phyloP scores from a whole-genome alignment of 2,888 invertebrate genomes.

The Drosophila fulvimacula region DNA sequence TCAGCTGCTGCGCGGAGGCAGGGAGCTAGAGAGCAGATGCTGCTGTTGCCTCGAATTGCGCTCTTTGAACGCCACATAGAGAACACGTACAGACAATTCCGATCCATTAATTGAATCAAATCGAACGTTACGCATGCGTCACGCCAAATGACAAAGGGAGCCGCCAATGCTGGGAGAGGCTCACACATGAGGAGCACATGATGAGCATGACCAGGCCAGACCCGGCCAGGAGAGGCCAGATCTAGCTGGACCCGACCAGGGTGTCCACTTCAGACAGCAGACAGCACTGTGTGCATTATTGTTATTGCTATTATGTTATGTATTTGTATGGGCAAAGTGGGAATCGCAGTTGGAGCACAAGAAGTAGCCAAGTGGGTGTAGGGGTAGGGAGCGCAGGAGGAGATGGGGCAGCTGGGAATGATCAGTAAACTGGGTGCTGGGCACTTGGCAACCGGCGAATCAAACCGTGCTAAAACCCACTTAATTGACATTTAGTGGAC shows the following conservation, averaged over 20 bases:
- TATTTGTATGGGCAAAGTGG: conserved; percentile 70
- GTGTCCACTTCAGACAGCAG: conserved; percentile 49
- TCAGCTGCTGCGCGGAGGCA: conserved; percentile 8
- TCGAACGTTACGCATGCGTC: conserved; percentile 82
- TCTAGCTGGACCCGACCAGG: not conserved
- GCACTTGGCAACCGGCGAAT: conserved; percentile 67
- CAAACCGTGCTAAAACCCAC: conserved; percentile 75
- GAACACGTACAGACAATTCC: conserved; percentile 73
- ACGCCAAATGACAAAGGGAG: conserved; percentile 73
- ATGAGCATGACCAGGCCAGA: conserved; percentile 18
- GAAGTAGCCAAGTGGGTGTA: conserved; percentile 28
- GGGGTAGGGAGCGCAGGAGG: conserved; percentile 15
- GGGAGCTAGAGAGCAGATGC: not conserved
- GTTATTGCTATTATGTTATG: conserved; percentile 76
- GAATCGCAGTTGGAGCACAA: conserved; percentile 66
- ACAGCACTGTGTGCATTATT: conserved; percentile 61
- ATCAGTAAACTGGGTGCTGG: conserved; percentile 37
- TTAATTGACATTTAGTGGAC: conserved; percentile 84
- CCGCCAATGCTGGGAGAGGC: conserved; percentile 55
- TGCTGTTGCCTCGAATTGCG: conserved; percentile 25
- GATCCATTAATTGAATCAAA: conserved; percentile 80
- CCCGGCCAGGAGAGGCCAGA: conserved; percentile 5
- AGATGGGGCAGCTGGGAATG: conserved; percentile 8
- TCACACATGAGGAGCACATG: conserved; percentile 60
- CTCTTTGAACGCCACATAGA: conserved; percentile 5